Base-by-base conservation (phyloP, 2,797 vertebrate genomes). In the Luscinia megarhynchos region DNA sequence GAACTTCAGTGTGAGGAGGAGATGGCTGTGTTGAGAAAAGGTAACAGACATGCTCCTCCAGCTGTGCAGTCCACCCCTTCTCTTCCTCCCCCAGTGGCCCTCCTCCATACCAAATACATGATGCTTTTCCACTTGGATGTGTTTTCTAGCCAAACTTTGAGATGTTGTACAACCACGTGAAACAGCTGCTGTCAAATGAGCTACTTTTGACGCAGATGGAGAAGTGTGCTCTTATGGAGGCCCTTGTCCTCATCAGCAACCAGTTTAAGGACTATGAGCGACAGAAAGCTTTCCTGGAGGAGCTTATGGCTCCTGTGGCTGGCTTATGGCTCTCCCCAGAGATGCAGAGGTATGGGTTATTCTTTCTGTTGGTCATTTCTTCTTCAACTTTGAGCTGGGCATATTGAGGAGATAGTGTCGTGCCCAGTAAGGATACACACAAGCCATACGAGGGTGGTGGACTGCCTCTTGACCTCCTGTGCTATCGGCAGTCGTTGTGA, bases 221-320 rank as follows among this genome's bases (percentile, higher is more conserved):
- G 97, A 99, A 99, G 67, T 98, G 98, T 82, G 98, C 99, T 4
- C 98, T 99, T 84, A 98, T 99, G 97, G 99, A 99, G 96, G 98
- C 99, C 19, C 97, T 99, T 50, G 99, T 99, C 91, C 98, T 99
- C 88, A 98, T 99, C 97, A 99, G 99, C 95, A 99, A 99, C 97
- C 98, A 99, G 51, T 99, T 99, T 94, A 99, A 99, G 97, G 98
- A 99, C 97, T 99, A 98, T 26, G 97, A 98, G 73, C 98, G 98
- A 88, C 99, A 99, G 97, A 98, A 99, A 64, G 97, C 95, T 66
- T 99, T 99, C 97, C 96, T 99, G 50, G 98, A 98, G 73, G 99
- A 99, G 93, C 98, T 99, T 58, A 97, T 99, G 98, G 98, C 98
- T 41, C 97, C 99, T 1, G 98, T 99, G 84, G 96, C 98, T 29